A percentile compares a stretch with the other conserved stretches of the same genome.
Evolutionary conservation across 2,888 invertebrate genomes (phyloP).

Genomic region (Hermaeophaga mercurialis): DNA sequence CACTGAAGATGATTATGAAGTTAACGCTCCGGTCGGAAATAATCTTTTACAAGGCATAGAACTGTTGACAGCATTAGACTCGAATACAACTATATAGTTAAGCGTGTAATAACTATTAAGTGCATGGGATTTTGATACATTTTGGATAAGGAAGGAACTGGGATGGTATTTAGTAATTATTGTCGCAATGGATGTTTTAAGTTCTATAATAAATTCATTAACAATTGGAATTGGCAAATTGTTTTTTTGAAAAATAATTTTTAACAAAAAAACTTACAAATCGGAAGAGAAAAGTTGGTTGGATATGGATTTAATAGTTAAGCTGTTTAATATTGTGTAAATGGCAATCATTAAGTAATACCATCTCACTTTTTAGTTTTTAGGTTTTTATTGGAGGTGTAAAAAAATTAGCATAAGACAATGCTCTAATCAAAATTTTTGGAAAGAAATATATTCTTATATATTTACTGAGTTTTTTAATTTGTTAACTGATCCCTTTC

Average conservation of each 20-base stretch:
- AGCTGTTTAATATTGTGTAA: background rate
- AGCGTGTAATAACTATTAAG: background rate
- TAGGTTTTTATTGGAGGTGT: slow-evolving; percentile 7
- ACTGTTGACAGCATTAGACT: slow-evolving; percentile 59
- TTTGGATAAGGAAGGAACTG: background rate
- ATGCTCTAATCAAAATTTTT: slow-evolving; percentile 10
- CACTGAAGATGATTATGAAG: slow-evolving; percentile 62
- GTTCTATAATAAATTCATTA: no score
- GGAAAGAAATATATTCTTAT: slow-evolving; percentile 11
- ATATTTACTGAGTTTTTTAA: background rate
- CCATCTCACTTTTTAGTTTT: background rate
- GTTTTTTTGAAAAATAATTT: no score
- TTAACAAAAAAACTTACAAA: no score
- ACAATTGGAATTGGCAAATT: no score
- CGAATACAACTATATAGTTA: slow-evolving; percentile 48
- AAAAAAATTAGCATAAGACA: slow-evolving; percentile 1
- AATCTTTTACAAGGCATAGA: slow-evolving; percentile 60
- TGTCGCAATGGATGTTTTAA: no score
- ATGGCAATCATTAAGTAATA: background rate
- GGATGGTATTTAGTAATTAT: background rate
- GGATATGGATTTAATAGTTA: no score
- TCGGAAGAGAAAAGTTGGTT: no score
- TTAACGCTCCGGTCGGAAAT: slow-evolving; percentile 60
- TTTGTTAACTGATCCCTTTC: no score
- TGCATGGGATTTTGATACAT: slow-evolving; percentile 8